Evolutionary conservation across 2,888 invertebrate species (phyloP).

Genomic region (Euplexia lucipara): DNA sequence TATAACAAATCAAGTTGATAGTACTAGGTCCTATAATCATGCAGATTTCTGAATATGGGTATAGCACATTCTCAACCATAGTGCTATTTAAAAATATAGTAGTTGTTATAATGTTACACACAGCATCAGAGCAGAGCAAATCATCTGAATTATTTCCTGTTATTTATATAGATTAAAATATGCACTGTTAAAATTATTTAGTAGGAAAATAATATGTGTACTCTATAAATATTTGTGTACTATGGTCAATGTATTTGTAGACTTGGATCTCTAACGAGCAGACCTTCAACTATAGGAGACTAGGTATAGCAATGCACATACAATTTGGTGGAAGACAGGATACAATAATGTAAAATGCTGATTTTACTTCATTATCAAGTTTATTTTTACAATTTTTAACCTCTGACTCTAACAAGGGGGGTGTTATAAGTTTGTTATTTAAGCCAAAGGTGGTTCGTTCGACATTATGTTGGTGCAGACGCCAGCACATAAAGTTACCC

Average conservation of each 20-base stretch:
- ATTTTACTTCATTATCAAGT: no score
- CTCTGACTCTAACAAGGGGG: no score
- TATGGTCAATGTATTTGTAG: slow-evolving; percentile 1
- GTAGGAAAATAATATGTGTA: slow-evolving; percentile 45
- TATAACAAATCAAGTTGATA: slow-evolving; percentile 14
- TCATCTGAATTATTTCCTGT: slow-evolving; percentile 40
- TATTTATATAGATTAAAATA: slow-evolving; percentile 47
- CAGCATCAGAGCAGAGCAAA: slow-evolving; percentile 11
- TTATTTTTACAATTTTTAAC: no score
- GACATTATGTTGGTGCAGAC: no score
- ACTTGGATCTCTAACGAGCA: no score
- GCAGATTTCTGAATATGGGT: slow-evolving; percentile 5
- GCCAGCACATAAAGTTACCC: no score
- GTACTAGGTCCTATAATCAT: not conserved
- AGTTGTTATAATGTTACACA: slow-evolving; percentile 18
- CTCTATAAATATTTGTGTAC: slow-evolving; percentile 45
- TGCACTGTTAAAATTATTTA: slow-evolving; percentile 30
- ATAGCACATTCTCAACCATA: slow-evolving; percentile 9
- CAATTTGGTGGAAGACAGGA: no score
- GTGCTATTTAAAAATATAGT: slow-evolving; percentile 22
- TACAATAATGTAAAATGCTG: no score
- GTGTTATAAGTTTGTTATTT: no score
- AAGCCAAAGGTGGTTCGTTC: no score
- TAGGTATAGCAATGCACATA: no score
- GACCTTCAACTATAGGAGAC: no score